These are phyloP conservation scores for Cryptoblepharus egeriae DNA, from an alignment of 2,797 vertebrate species.

Conservation along the genomic window DNA sequence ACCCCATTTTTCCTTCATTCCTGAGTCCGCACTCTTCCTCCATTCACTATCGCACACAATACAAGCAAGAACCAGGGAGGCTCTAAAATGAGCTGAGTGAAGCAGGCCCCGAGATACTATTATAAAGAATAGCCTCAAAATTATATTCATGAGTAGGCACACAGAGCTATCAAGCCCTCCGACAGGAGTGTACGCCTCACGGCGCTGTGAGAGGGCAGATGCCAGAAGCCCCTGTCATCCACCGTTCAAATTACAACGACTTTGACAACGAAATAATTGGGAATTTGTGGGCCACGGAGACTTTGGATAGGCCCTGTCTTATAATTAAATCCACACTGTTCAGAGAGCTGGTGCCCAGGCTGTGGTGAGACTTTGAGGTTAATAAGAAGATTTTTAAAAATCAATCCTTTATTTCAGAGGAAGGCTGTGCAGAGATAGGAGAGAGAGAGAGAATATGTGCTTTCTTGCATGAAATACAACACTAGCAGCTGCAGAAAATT, in stretches of 20 bases:
- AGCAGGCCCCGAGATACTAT: neutral
- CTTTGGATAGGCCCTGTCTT: slow-evolving; percentile 23
- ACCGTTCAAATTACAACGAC: slow-evolving; percentile 8
- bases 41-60: too few relatives aligned
- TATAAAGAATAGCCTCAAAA: slow-evolving; percentile 3
- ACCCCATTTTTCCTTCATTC: neutral
- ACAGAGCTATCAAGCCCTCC: neutral
- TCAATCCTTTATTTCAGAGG: slow-evolving; percentile 32
- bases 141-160: neutral
- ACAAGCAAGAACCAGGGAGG: neutral
- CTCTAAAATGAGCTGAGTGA: neutral
- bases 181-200: neutral
- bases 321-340: slow-evolving; percentile 43
- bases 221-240: slow-evolving; percentile 25
- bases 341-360: slow-evolving; percentile 6
- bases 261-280: slow-evolving; percentile 44
- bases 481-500: slow-evolving; percentile 19
- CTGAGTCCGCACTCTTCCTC: neutral
- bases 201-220: neutral
- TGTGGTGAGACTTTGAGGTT: slow-evolving; percentile 22
- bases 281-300: slow-evolving; percentile 12
- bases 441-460: neutral
- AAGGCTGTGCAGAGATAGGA: neutral
- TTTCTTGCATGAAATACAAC: slow-evolving; percentile 37
- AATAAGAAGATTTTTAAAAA: slow-evolving; percentile 35